Base-by-base conservation (phyloP, 2,797 vertebrate genomes). In the Oreochromis grahami region DNA sequence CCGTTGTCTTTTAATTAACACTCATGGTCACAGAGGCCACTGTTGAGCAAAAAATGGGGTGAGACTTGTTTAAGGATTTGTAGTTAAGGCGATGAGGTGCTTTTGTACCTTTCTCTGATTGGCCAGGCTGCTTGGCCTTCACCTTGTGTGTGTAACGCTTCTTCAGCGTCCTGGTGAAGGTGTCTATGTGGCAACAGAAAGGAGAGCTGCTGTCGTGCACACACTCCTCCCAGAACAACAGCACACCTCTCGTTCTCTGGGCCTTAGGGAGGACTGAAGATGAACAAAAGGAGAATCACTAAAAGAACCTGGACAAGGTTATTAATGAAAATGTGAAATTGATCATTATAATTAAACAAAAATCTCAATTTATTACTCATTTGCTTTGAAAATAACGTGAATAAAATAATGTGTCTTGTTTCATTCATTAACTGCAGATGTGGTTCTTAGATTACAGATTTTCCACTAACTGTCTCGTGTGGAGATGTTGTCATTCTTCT, bases 171-270 rank as follows among this genome's bases (percentile, higher is more conserved):
- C 91, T 93, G 63, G 91, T 91, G 87, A 99, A 97, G 45, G 79
- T 91, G 6, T 96, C 87, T 1, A 92, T 85, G 0, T 94, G 90
- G 91, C 97, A 98, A 85, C 96, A 96, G 94, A 99, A 96, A 41
- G 95, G 85, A 3, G 94, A 91, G 8, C 94, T 84, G 24, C 91
- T 90, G 65, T 92, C 89, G 2, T 6, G 80, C 55, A 86, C 79
- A 3, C 98, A 98, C 5, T 97, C 97, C 1, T 94, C 95, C 98
- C 98, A 99, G 83, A 99, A 96, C 80, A 93, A 84, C 94, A 97
- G 90, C 51, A 97, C 80, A 0, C 95, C 96, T 89, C 96, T 97
- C 76, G 94, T 95, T 83, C 95, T 96, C 32, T 97, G 95, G 60
- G 90, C 89, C 92, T 97, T 96, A 1, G 97, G 97, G 12, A 98